Evolutionary conservation across 2,888 invertebrate species (phyloP).

Genomic region (Phaedon cochleariae): DNA sequence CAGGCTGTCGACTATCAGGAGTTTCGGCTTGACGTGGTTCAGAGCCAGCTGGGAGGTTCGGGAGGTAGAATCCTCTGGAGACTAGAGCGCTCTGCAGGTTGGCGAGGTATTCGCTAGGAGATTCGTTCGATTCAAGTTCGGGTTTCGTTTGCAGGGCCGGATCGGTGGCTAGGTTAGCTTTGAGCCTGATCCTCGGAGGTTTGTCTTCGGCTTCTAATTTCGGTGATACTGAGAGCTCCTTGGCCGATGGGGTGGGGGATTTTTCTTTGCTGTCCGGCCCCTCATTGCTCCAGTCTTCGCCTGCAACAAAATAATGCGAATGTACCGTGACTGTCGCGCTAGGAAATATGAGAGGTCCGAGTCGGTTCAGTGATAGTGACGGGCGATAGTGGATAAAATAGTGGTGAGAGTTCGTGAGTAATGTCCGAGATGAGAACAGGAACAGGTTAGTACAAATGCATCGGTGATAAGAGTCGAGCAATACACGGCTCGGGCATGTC

Average conservation of each 20-base stretch:
- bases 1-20: constrained; percentile 47
- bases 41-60: constrained; percentile 50
- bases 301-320: constrained; percentile 62
- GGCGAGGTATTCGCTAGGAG: constrained; percentile 62
- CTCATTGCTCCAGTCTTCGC: constrained; percentile 70
- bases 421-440: constrained; percentile 47
- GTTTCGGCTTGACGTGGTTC: constrained; percentile 46
- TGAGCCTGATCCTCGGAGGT: constrained; percentile 76
- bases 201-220: constrained; percentile 50
- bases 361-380: constrained; percentile 49
- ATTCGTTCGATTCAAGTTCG: constrained; percentile 55
- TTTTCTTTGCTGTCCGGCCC: constrained; percentile 64
- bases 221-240: constrained; percentile 47
- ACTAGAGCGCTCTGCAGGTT: constrained; percentile 63
- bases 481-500: constrained; percentile 61
- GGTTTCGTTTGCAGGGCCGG: constrained; percentile 74
- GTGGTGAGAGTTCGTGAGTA: constrained; percentile 47
- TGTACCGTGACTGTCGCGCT: constrained; percentile 34
- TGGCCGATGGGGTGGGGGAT: constrained; percentile 48
- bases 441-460: constrained; percentile 59
- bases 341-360: constrained; percentile 49
- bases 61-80: constrained; percentile 59
- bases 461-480: constrained; percentile 58
- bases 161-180: constrained; percentile 82
- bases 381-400: constrained; percentile 54